These are phyloP conservation scores for Hirundo rustica DNA, from an alignment of 2,797 vertebrate genomes.

Conservation along the genomic window DNA sequence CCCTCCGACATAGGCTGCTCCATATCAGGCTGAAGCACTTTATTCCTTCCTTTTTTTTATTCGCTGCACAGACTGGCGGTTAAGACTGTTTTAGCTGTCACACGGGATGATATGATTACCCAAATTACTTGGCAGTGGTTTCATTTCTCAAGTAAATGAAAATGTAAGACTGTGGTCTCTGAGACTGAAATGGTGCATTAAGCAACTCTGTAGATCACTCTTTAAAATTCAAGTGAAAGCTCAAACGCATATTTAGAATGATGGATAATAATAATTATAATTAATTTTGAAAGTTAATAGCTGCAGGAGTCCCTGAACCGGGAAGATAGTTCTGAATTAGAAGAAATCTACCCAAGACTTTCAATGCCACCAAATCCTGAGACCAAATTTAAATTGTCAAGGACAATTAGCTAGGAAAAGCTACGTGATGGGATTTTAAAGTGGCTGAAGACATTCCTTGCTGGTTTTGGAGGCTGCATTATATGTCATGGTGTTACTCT, in stretches of 20 bases:
- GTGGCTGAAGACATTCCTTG: not conserved
- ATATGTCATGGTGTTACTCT: not conserved
- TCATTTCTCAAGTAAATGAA: constrained; percentile 41
- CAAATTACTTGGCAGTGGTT: not conserved
- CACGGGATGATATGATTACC: not conserved
- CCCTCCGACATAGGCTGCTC: not conserved
- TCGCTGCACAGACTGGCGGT: not conserved
- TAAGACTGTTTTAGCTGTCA: constrained; percentile 14
- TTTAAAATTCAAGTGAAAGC: not conserved
- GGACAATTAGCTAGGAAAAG: not conserved
- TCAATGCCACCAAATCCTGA: not conserved
- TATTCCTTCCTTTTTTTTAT: not conserved
- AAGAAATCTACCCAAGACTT: not conserved
- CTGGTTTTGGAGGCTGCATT: not conserved
- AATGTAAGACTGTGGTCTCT: not conserved
- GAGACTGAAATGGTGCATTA: not conserved
- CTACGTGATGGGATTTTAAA: not conserved
- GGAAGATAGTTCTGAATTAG: not conserved
- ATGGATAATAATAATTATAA: not conserved
- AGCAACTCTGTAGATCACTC: not conserved
- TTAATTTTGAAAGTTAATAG: not conserved
- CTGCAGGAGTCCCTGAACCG: not conserved
- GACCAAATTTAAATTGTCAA: not conserved
- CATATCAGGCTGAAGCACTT: rapidly evolving
- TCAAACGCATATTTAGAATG: not conserved